These are phyloP conservation scores for Ectropis crepuscularia DNA, from an alignment of 2,888 invertebrate species.

Conservation along the genomic window DNA sequence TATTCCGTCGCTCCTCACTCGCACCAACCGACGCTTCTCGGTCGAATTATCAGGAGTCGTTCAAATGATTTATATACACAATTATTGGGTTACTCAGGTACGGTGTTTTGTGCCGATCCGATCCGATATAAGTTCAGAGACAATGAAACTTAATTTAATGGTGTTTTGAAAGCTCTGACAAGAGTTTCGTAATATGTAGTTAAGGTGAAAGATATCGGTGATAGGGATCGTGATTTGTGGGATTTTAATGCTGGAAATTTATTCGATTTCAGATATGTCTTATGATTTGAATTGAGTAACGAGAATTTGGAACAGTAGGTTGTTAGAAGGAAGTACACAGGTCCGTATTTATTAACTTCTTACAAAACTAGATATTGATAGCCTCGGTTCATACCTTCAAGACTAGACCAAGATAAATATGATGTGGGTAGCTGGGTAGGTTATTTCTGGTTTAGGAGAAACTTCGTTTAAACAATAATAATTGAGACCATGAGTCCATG, in stretches of 20 bases:
- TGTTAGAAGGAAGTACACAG: too few relatives aligned
- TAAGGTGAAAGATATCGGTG: slow-evolving; percentile 26
- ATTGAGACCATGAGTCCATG: too few relatives aligned
- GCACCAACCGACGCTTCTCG: slow-evolving; percentile 62
- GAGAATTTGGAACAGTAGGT: background rate
- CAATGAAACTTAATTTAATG: slow-evolving; percentile 80
- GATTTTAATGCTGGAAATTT: slow-evolving; percentile 40
- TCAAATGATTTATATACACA: slow-evolving; percentile 84
- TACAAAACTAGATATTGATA: too few relatives aligned
- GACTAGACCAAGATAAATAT: too few relatives aligned
- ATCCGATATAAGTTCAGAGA: slow-evolving; percentile 79
- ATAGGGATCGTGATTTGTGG: slow-evolving; percentile 40
- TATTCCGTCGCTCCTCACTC: slow-evolving; percentile 39
- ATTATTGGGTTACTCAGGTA: slow-evolving; percentile 84
- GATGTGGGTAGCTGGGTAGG: too few relatives aligned
- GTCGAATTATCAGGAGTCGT: slow-evolving; percentile 84
- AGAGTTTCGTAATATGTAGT: slow-evolving; percentile 33
- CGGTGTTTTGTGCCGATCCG: slow-evolving; percentile 79
- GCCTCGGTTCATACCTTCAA: too few relatives aligned
- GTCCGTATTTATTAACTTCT: too few relatives aligned
- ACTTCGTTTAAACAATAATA: too few relatives aligned
- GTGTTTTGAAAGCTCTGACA: slow-evolving; percentile 60
- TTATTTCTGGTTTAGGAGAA: too few relatives aligned
- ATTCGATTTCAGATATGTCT: slow-evolving; percentile 17
- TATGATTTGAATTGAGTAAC: background rate